Base-by-base conservation (phyloP, 2,113 vertebrate species). In the Otus sunia region DNA sequence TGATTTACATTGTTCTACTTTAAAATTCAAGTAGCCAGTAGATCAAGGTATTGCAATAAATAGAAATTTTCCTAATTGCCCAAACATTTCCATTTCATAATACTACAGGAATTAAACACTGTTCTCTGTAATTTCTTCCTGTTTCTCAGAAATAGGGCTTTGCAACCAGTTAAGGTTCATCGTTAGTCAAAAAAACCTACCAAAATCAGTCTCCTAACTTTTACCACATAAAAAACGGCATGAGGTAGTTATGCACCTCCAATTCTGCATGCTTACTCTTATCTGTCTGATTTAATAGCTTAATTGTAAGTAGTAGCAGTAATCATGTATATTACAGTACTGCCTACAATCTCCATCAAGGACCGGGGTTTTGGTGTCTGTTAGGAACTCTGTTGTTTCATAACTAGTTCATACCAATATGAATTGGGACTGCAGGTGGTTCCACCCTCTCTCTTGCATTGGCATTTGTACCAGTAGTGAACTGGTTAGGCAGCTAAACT, bases 1-100 rank as follows among this genome's bases (percentile, higher is more conserved):
- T 84, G 59, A 26, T 84, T 62, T 92, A 41, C 27, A 12, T 30
- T 50, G 49, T 52, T 79, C 43, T 63, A 6, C 26, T 72, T 78
- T 64, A 30, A 85, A 87, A 93, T 85, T 85, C 69, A 83, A 72
- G 59, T 58, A 72, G 29, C 25, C 22, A 47, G 34, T 37, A 90
- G n/a, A 72, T 86, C 45, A 87, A 73, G 25, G 27, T 86, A 58
- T 72, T 86, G 55, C 41, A 86, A 50, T 59, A 80, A 90, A 58
- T 6, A 73, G 32, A 52, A 69, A 37, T 74, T 80, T 91, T 90
- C 58, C 32, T 83, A 79, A 37, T 41, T 92, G 74, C 41, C 32
- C 17, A 64, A 63, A 21, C 32, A 60, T 72, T 94, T 95, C 62
- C 53, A 50, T 90, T 90, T 90, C 25, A 20, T 85, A 85, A 72